Evolutionary conservation across 2,888 invertebrate species (phyloP).

Genomic region (Cordilura impudica): DNA sequence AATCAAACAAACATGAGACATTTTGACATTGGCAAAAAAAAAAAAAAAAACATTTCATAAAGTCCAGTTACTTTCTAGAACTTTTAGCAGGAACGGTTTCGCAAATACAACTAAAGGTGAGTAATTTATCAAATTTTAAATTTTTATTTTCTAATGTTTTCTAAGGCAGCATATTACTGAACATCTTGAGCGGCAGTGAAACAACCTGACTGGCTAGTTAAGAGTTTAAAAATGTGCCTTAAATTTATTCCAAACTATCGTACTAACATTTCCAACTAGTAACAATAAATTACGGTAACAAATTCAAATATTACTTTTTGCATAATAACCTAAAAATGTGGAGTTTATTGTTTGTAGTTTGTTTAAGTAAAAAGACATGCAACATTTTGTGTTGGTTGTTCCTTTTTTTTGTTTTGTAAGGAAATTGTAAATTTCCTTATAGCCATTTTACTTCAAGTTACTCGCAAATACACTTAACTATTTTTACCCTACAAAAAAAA

Average conservation of each 20-base stretch:
- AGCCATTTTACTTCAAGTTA: constrained; percentile 58
- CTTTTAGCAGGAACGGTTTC: not conserved
- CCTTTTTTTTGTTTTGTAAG: constrained; percentile 42
- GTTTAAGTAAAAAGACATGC: constrained; percentile 35
- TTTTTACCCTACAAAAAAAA: constrained; percentile 12
- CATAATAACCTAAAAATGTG: too few relatives aligned
- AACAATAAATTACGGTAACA: too few relatives aligned
- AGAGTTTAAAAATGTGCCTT: too few relatives aligned
- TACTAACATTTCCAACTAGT: too few relatives aligned
- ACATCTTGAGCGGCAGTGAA: too few relatives aligned
- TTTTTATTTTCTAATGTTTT: too few relatives aligned
- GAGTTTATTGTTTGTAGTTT: constrained; percentile 1
- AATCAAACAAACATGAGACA: constrained; percentile 65
- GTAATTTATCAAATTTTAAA: too few relatives aligned
- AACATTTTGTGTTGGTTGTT: constrained; percentile 43
- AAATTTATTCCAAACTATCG: too few relatives aligned
- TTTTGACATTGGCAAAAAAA: constrained; percentile 44
- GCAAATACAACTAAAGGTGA: too few relatives aligned
- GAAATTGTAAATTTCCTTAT: constrained; percentile 61
- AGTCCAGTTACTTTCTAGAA: not conserved
- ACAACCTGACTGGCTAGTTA: too few relatives aligned
- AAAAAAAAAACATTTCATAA: constrained; percentile 20
- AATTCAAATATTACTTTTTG: too few relatives aligned
- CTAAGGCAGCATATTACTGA: too few relatives aligned
- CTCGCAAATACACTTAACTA: constrained; percentile 58